Base-by-base conservation (phyloP, 2,888 invertebrate species). In the Zygaena filipendulae region DNA sequence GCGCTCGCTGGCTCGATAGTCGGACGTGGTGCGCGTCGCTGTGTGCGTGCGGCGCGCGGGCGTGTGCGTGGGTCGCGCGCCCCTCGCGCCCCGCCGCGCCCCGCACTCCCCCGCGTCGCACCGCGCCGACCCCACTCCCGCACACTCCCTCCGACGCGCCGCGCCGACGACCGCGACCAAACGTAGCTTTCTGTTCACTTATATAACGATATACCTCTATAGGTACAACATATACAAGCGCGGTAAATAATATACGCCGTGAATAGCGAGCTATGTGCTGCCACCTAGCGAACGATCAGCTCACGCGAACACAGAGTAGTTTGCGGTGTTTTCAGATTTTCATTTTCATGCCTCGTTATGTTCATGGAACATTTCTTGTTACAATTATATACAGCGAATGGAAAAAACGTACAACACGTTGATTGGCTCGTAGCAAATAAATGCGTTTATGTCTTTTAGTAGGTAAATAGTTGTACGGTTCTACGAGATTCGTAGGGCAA, bases 131-230 rank as follows among this genome's bases (percentile, higher is more conserved):
- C 40, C 29, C 45, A 36, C 35, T 51, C 42, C 49, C 53, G 43
- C 50, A 18, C 35, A 25, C 27, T n/a, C n/a, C n/a, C n/a, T n/a
- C n/a, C n/a, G n/a, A n/a, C n/a, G n/a, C n/a, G 30, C 32, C 39
- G 27, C 40, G 33, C 42, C 32, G 33, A 35, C 36, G 45, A 43
- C 41, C 44, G 43, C 45, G 50, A 42, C 47, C 50, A 51, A 62
- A 64, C 66, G 63, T 72, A 77, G 77, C 77, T 79, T 79, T 77
- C 77, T 75, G 75, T 75, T 75, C 74, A 62, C 70, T 77, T 77
- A 79, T 77, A 77, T 79, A 77, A 79, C 71, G 53, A 64, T 61
- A 62, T 59, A 70, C 57, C 63, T 67, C n/a, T n/a, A n/a, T n/a
- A n/a, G n/a, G n/a, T n/a, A n/a, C n/a, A n/a, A n/a, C n/a, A 68